phyloP scores from a whole-genome alignment of 2,113 vertebrate genomes.

The crab-eating macaque (Macaca fascicularis) region T2T-MFA8v1.1 NC_088375.1:59304501-59305000 shows the following conservation, averaged over 20 bases:
- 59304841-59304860: rapidly evolving
- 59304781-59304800: not conserved
- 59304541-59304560: not conserved
- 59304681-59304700: not conserved
- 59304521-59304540: not conserved
- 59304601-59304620: not conserved
- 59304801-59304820: not conserved
- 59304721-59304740: rapidly evolving
- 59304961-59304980: rapidly evolving
- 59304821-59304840: not conserved
- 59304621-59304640: not conserved
- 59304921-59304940: not conserved
- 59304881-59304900: not conserved
- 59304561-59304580: not conserved
- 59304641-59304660: not conserved
- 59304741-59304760: not conserved
- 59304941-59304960: too few species aligned
- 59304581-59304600: not conserved
- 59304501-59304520: rapidly evolving
- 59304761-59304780: not conserved
- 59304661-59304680: not conserved
- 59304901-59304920: not conserved
- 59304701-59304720: not conserved
- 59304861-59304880: too few species aligned
- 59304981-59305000: not conserved